These are phyloP conservation scores for Drosophila birchii DNA, from an alignment of 2,888 invertebrate genomes.

Conservation along the genomic window DNA sequence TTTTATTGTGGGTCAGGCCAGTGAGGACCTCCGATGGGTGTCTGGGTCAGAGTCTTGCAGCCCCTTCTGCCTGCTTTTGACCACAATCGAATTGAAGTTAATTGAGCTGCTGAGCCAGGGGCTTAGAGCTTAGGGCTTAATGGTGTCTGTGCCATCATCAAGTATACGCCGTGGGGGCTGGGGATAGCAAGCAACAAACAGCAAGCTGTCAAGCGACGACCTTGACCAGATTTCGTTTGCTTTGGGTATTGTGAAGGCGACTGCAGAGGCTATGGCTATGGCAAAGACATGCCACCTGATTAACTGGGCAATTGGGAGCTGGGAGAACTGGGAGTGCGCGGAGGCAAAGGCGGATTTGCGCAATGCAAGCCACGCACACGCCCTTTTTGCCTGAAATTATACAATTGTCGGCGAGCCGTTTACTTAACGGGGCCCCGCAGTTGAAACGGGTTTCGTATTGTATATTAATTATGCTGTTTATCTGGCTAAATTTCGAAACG, in stretches of 20 bases:
- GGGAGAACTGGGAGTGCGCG: background rate
- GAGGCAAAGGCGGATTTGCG: slow-evolving; percentile 60
- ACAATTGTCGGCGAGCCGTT: slow-evolving; percentile 60
- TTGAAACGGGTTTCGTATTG: slow-evolving; percentile 71
- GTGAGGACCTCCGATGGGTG: background rate
- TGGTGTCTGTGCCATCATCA: slow-evolving; percentile 48
- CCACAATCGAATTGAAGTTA: slow-evolving; percentile 19
- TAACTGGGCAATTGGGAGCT: background rate
- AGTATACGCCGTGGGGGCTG: slow-evolving; percentile 59
- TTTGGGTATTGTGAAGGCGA: slow-evolving; percentile 36
- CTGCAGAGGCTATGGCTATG: slow-evolving; percentile 22
- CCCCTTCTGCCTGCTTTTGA: background rate
- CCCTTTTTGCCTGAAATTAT: slow-evolving; percentile 73
- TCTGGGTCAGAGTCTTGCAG: background rate
- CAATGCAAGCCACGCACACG: slow-evolving; percentile 62
- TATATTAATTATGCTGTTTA: slow-evolving; percentile 70
- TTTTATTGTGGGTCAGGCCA: too few species aligned
- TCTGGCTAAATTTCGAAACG: slow-evolving; percentile 69
- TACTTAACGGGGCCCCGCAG: slow-evolving; percentile 49
- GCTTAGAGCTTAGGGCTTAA: slow-evolving; percentile 44
- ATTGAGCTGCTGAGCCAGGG: slow-evolving; percentile 30
- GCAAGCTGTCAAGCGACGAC: slow-evolving; percentile 41
- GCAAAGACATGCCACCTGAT: background rate
- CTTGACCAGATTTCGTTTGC: slow-evolving; percentile 64
- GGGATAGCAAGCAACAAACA: background rate